These are phyloP conservation scores for Scomberomorus guttatus DNA, from an alignment of 2,797 vertebrate species.

Conservation along the genomic window DNA sequence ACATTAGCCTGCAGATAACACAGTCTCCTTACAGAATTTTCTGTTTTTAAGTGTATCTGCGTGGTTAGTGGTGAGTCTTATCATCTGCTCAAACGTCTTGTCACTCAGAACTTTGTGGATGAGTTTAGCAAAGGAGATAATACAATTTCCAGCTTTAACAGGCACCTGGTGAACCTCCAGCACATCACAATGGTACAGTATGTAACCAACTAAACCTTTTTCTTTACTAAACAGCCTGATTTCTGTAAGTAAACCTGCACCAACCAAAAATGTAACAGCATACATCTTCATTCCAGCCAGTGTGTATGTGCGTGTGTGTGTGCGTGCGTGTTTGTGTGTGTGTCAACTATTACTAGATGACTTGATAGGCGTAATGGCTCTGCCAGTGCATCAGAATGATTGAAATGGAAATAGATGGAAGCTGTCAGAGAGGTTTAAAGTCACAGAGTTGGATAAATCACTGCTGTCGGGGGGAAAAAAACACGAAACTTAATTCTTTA, in stretches of 20 bases:
- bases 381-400: slow-evolving; percentile 61
- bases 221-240: neutral
- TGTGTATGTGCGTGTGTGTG: slow-evolving; percentile 4
- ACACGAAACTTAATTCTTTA: slow-evolving; percentile 24
- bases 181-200: neutral
- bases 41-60: neutral
- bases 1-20: neutral
- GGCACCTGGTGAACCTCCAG: neutral
- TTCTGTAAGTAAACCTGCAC: neutral
- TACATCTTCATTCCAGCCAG: slow-evolving; percentile 25
- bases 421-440: slow-evolving; percentile 58
- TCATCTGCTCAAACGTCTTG: neutral
- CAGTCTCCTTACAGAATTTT: neutral
- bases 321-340: slow-evolving; percentile 19
- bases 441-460: slow-evolving; percentile 54
- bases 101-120: slow-evolving; percentile 16
- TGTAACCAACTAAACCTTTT: neutral
- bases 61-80: neutral
- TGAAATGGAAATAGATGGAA: slow-evolving; percentile 67
- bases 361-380: slow-evolving; percentile 59
- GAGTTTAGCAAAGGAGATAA: slow-evolving; percentile 20
- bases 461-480: slow-evolving; percentile 25
- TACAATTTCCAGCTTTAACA: neutral
- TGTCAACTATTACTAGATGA: slow-evolving; percentile 53
- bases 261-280: slow-evolving; percentile 3